A percentile compares a stretch with the other conserved stretches of the same genome.
Conservation (phyloP, 2,797 vertebrate species). For the Ispidina lecontei region DNA sequence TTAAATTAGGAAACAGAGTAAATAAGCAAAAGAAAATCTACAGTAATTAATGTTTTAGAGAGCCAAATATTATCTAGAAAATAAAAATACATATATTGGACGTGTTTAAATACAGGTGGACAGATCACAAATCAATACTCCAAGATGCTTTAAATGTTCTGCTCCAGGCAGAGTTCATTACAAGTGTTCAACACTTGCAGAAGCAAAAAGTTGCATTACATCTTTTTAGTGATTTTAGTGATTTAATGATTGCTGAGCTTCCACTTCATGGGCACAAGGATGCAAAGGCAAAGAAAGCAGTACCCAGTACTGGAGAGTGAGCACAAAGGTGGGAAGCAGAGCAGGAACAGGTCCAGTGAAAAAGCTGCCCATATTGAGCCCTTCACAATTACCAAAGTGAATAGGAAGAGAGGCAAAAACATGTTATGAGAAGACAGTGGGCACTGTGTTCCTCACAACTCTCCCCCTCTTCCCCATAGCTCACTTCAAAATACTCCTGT, state of each 20-base stretch:
- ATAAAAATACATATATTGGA: background rate
- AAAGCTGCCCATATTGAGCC: background rate
- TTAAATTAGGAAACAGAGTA: background rate
- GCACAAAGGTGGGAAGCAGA: background rate
- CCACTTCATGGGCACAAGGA: background rate
- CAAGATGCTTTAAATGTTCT: background rate
- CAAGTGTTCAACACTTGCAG: background rate
- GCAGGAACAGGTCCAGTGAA: background rate
- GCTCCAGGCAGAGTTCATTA: background rate
- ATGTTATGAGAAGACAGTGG: too few relatives aligned
- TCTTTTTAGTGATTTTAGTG: background rate
- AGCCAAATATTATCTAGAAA: background rate
- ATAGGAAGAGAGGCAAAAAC: too few relatives aligned
- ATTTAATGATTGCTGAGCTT: background rate
- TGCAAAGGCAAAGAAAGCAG: background rate
- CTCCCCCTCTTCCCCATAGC: background rate
- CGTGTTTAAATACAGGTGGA: background rate
- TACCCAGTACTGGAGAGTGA: too few relatives aligned
- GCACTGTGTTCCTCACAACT: background rate
- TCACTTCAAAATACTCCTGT: background rate
- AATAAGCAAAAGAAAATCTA: background rate
- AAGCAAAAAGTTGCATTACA: background rate
- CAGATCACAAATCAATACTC: background rate
- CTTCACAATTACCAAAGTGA: background rate
- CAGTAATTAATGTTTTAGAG: background rate